Evolutionary conservation across 2,888 invertebrate species (phyloP).

Genomic region (Podabrus alpinus): DNA sequence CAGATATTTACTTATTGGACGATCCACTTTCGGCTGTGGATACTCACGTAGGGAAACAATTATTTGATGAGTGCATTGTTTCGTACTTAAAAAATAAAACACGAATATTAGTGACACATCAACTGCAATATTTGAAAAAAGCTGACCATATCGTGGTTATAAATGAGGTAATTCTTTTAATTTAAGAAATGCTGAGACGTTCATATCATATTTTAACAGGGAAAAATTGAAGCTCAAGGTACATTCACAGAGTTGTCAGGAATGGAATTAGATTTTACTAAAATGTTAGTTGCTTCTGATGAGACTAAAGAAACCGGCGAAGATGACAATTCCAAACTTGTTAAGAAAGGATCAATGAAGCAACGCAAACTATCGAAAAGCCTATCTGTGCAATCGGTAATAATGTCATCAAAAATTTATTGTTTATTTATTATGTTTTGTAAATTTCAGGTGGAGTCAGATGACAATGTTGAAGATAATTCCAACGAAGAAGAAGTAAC

Average conservation of each 20-base stretch:
- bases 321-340: not conserved
- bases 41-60: conserved; percentile 72
- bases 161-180: conserved; percentile 49
- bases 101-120: conserved; percentile 72
- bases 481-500: conserved; percentile 36
- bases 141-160: conserved; percentile 62
- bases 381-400: not conserved
- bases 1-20: conserved; percentile 77
- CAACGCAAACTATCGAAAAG: not conserved
- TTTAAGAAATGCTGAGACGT: not conserved
- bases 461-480: conserved; percentile 35
- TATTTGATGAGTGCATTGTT: conserved; percentile 75
- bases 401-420: not conserved
- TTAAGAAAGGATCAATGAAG: not conserved
- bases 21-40: conserved; percentile 84
- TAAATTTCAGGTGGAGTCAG: conserved; percentile 12
- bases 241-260: conserved; percentile 62
- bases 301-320: conserved; percentile 31
- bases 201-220: conserved; percentile 49
- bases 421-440: not conserved
- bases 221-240: conserved; percentile 62
- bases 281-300: conserved; percentile 47
- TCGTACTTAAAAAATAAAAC: conserved; percentile 62
- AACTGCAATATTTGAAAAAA: conserved; percentile 65
- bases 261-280: conserved; percentile 66